Percentiles rank a stretch among this genome's conserved stretches.
Conservation (phyloP, 2,113 vertebrate species). For the Pan troglodytes region NHGRI_mPanTro3-v2.1_pri NC_072421.2:129848001-129848500, state of each 20-base stretch:
- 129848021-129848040: too few species aligned
- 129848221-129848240: slow-evolving; percentile 22
- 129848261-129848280: not conserved
- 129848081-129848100: too few species aligned
- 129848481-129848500: not conserved
- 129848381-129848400: slow-evolving; percentile 44
- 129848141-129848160: too few species aligned
- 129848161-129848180: too few species aligned
- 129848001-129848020: too few species aligned
- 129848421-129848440: slow-evolving; percentile 25
- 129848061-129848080: too few species aligned
- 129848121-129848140: too few species aligned
- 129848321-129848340: slow-evolving; percentile 56
- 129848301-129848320: slow-evolving; percentile 26
- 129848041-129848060: too few species aligned
- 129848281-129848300: slow-evolving; percentile 53
- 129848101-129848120: too few species aligned
- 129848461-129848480: not conserved
- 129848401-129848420: slow-evolving; percentile 63
- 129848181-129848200: too few species aligned
- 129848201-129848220: too few species aligned
- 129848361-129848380: slow-evolving; percentile 28
- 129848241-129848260: slow-evolving; percentile 36
- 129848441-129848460: slow-evolving; percentile 34
- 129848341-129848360: slow-evolving; percentile 68